Evolutionary conservation across 2,888 invertebrate species (phyloP).

Genomic region (Cartodere bifasciata): DNA sequence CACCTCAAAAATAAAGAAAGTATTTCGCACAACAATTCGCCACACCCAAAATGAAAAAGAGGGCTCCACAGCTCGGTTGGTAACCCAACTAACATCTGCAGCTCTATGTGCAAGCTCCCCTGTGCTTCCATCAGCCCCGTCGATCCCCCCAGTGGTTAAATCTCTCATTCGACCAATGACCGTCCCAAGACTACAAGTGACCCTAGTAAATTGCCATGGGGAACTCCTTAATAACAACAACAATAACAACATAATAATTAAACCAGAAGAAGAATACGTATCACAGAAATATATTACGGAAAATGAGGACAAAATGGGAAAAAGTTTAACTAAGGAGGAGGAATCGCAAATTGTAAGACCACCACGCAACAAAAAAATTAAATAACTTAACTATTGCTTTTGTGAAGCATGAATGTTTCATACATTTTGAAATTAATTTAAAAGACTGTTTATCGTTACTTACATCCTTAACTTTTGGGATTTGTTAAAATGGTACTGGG

Average conservation of each 20-base stretch:
- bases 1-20: conserved; percentile 42
- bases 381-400: conserved; percentile 29
- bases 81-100: conserved; percentile 45
- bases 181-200: conserved; percentile 42
- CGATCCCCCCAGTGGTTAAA: conserved; percentile 40
- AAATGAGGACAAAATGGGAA: no score
- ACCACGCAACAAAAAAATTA: conserved; percentile 37
- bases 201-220: conserved; percentile 30
- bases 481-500: no score
- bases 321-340: no score
- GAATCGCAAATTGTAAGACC: conserved; percentile 31
- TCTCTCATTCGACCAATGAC: conserved; percentile 43
- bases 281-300: no score
- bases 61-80: conserved; percentile 36
- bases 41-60: conserved; percentile 29
- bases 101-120: conserved; percentile 48
- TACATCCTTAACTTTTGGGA: no score
- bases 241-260: conserved; percentile 10
- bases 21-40: conserved; percentile 43
- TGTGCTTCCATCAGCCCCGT: conserved; percentile 41
- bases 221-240: conserved; percentile 20
- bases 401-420: no score
- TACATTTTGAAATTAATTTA: no score
- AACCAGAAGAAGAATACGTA: background rate
- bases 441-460: no score